Conservation (phyloP, 2,113 vertebrate species). For the Chaetura pelagica region DNA sequence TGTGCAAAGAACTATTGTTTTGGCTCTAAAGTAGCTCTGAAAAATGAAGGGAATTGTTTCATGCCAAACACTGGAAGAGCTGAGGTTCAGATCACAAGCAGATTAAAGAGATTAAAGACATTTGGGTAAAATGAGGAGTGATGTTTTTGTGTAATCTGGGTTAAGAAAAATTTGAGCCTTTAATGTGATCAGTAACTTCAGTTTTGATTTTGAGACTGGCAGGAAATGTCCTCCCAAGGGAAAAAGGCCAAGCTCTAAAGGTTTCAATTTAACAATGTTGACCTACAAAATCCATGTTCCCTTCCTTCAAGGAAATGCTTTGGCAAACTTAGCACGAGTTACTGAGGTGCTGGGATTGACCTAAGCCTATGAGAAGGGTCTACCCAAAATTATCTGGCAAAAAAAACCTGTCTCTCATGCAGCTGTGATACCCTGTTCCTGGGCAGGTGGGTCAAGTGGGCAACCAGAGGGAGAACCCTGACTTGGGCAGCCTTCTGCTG, state of each 20-base stretch:
- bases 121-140: neutral
- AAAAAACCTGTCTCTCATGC: neutral
- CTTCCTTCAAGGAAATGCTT: neutral
- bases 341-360: neutral
- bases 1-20: slow-evolving; percentile 1
- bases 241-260: neutral
- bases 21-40: neutral
- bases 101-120: neutral
- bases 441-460: neutral
- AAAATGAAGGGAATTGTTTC: slow-evolving; percentile 35
- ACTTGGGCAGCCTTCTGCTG: neutral
- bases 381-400: neutral
- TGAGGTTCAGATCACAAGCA: neutral
- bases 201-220: neutral
- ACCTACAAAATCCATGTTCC: neutral
- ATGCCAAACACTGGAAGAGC: neutral
- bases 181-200: neutral
- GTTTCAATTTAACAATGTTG: neutral
- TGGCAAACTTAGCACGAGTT: neutral
- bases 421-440: neutral
- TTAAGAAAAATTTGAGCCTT: neutral
- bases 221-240: neutral
- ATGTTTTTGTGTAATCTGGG: neutral
- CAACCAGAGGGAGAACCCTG: neutral
- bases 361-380: neutral